A percentile compares a stretch with the other conserved stretches of the same genome.
Conservation (phyloP, 2,113 vertebrate species). For the Syrrhaptes paradoxus region DNA sequence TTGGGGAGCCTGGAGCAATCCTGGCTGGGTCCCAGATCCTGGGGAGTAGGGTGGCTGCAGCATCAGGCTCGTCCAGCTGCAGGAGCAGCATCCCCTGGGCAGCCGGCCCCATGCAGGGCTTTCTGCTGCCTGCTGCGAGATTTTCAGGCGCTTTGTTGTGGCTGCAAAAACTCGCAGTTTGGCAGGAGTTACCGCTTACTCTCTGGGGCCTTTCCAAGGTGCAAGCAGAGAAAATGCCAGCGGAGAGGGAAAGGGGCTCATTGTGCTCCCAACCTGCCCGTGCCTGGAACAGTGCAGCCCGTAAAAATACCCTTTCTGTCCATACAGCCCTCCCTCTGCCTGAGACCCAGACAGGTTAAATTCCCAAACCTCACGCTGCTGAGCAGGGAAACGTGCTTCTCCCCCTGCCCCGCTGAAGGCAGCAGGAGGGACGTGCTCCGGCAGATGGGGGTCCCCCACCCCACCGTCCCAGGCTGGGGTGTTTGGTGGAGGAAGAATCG, state of each 20-base stretch:
- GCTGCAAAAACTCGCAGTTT: neutral
- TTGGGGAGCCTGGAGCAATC: neutral
- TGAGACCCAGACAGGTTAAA: neutral
- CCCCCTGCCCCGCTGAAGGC: no score
- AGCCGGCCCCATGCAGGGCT: neutral
- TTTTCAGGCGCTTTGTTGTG: neutral
- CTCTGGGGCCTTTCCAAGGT: slow-evolving; percentile 39
- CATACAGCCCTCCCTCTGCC: neutral
- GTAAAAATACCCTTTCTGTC: neutral
- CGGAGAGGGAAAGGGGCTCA: neutral
- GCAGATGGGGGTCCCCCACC: neutral
- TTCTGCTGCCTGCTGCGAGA: neutral
- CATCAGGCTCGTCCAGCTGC: neutral
- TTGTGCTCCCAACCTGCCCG: neutral
- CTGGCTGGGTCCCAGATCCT: neutral
- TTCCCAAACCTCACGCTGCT: neutral
- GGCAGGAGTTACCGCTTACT: neutral
- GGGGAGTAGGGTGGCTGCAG: neutral
- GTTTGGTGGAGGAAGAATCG: neutral
- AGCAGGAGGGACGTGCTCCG: neutral
- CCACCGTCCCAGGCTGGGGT: neutral
- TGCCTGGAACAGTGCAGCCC: slow-evolving; percentile 2
- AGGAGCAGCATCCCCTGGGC: neutral
- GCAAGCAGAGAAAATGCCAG: neutral
- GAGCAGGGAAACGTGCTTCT: neutral